Evolutionary conservation across 2,888 invertebrate species (phyloP), one percentile per base, ranked within the genome.

Genomic region (Drosophila meridiana): DNA sequence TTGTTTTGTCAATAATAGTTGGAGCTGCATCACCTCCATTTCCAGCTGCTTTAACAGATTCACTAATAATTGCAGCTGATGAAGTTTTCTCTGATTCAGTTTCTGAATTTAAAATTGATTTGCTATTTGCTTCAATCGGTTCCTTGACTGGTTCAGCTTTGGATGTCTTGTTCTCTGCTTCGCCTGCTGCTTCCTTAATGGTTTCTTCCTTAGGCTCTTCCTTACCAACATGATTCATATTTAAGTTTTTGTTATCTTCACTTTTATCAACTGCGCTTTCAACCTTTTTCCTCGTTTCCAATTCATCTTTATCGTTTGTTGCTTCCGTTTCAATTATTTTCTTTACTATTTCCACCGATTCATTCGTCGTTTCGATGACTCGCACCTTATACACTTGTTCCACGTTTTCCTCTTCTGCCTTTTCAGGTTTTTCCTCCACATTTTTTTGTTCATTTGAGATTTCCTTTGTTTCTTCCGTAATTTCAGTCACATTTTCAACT

Each of bases 361-460:
- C 64, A 2, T 67, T 48, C 8, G 13, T 57, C 3, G 67, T 45
- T 59, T 78, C 78, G 45, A 76, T 50, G 8, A 78, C 69, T 8
- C 73, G 52, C 8, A 76, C 63, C 40, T 80, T 58, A 43, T 60
- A 69, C 2, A 47, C 36, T 48, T 60, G 42, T 32, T 55, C 48
- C 2, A 42, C 30, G 13, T 4, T 42, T 43, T 70, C 58, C 14
- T 63, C 42, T 5, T 58, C 48, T 6, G 42, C 3, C 45, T 47
- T 43, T 36, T 52, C 34, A 36, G 20, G 20, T 4, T 36, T 34
- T 58, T 69, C 48, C 0, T 38, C 45, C 11, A 28, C 45, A 45
- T 13, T 2, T 0, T 57, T 56, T 69, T 73, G 59, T 70, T 76
- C 70, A 48, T 47, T 72, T 72, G 73, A 78, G 47, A 71, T 76